A percentile compares a stretch with the other conserved stretches of the same genome.
Evolutionary conservation across 1,140 invertebrate genomes (phyloP).

Genomic region (Cydia fagiglandana): DNA sequence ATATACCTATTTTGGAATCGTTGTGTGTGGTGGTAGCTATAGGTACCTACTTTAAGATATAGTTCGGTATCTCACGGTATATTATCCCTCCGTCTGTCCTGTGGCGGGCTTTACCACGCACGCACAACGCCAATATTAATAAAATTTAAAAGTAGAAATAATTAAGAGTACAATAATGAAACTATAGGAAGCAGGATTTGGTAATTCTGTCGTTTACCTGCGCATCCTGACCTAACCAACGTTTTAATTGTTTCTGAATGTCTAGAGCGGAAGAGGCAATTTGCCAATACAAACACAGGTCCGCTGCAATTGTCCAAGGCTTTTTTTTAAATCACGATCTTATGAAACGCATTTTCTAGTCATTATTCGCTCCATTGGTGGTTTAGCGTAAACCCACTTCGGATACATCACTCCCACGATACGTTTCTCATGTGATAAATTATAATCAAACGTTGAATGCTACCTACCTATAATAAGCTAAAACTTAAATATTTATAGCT

Average conservation of each 20-base stretch:
- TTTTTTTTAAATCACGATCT: neutral
- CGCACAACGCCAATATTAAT: no score
- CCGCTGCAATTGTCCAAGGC: neutral
- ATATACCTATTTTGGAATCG: no score
- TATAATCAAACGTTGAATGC: neutral
- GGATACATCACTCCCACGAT: neutral
- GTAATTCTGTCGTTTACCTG: neutral
- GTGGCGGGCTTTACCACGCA: no score
- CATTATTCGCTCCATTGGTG: slow-evolving; percentile 3
- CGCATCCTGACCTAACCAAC: neutral
- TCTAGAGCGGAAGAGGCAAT: slow-evolving; percentile 10
- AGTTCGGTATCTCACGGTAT: no score
- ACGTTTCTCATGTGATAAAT: neutral
- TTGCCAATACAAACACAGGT: slow-evolving; percentile 8
- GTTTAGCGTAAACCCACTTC: neutral
- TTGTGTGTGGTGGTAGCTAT: no score
- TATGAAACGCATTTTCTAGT: slow-evolving; percentile 9
- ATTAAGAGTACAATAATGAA: no score
- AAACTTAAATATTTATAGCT: no score
- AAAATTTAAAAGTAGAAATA: no score
- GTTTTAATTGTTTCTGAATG: slow-evolving; percentile 2
- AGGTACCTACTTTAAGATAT: no score
- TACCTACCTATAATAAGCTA: no score
- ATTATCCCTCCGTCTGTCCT: no score
- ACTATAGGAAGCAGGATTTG: neutral